Evolutionary conservation across 2,888 invertebrate species (phyloP).

Genomic region (Molanna angustata): DNA sequence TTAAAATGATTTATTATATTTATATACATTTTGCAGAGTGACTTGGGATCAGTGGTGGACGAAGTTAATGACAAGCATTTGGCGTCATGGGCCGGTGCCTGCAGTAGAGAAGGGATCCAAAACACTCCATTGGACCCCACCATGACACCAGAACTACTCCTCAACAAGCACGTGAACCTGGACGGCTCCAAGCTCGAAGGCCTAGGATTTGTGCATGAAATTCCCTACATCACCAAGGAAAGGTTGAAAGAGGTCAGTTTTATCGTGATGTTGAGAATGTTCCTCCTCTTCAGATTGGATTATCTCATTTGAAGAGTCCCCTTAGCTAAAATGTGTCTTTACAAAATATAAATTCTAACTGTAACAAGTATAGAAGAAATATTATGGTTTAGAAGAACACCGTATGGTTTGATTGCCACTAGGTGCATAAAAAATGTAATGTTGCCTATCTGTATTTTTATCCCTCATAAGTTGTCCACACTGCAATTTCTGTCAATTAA

Average conservation of each 20-base stretch:
- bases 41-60: constrained; percentile 77
- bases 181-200: constrained; percentile 64
- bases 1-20: no score
- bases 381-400: no score
- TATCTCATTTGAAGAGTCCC: no score
- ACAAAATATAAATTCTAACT: no score
- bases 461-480: no score
- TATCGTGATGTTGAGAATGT: constrained; percentile 33
- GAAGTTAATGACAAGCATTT: constrained; percentile 94
- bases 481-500: no score
- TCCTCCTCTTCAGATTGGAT: constrained; percentile 5
- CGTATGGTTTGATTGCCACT: no score
- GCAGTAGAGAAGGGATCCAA: constrained; percentile 66
- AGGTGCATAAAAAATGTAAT: no score
- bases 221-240: constrained; percentile 62
- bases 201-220: constrained; percentile 57
- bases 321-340: no score
- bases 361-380: no score
- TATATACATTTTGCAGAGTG: constrained; percentile 56
- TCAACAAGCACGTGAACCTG: constrained; percentile 76
- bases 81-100: constrained; percentile 87
- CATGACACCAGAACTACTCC: constrained; percentile 77
- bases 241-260: constrained; percentile 57
- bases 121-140: constrained; percentile 90
- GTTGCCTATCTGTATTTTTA: no score